Evolutionary conservation across 37 sponge, comb jelly and placozoan species (phyloP).

Genomic region (Petrosia ficiformis): DNA sequence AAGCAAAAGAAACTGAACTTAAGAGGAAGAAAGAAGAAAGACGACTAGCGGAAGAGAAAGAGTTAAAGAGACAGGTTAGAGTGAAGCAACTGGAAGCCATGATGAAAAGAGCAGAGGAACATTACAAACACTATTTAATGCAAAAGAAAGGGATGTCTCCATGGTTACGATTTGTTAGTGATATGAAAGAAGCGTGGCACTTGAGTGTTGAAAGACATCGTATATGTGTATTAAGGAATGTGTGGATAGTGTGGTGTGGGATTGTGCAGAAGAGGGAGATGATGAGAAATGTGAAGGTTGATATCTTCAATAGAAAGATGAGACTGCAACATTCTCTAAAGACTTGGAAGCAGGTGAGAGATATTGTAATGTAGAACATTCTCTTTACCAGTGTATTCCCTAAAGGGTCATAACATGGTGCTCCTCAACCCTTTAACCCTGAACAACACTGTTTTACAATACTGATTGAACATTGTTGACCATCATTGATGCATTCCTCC

Average conservation of each 20-base stretch:
- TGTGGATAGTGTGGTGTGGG: neutral
- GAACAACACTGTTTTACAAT: too few relatives aligned
- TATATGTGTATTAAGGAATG: neutral
- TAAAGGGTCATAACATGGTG: too few relatives aligned
- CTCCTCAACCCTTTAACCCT: too few relatives aligned
- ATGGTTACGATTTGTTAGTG: constrained; percentile 40
- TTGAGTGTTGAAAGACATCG: neutral
- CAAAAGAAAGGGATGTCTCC: constrained; percentile 24
- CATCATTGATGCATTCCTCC: too few relatives aligned
- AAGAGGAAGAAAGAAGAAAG: constrained; percentile 54
- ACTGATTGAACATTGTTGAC: too few relatives aligned
- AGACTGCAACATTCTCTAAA: neutral
- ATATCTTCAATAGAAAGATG: neutral
- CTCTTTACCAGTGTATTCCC: too few relatives aligned
- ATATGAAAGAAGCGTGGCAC: constrained; percentile 8
- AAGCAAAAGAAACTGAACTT: constrained; percentile 32
- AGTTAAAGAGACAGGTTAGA: constrained; percentile 26
- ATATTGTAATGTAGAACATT: too few relatives aligned
- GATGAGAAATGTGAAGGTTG: constrained; percentile 22
- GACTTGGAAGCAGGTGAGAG: constrained; percentile 46
- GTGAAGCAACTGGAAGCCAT: constrained; percentile 11
- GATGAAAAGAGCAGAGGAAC: constrained; percentile 15
- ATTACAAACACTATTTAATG: constrained; percentile 20
- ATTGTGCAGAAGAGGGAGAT: neutral
- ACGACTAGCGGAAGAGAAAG: constrained; percentile 53